These are phyloP conservation scores for Cladopsammia gracilis DNA, from an alignment of 64 coral and sea anemone genomes.

Conservation along the genomic window DNA sequence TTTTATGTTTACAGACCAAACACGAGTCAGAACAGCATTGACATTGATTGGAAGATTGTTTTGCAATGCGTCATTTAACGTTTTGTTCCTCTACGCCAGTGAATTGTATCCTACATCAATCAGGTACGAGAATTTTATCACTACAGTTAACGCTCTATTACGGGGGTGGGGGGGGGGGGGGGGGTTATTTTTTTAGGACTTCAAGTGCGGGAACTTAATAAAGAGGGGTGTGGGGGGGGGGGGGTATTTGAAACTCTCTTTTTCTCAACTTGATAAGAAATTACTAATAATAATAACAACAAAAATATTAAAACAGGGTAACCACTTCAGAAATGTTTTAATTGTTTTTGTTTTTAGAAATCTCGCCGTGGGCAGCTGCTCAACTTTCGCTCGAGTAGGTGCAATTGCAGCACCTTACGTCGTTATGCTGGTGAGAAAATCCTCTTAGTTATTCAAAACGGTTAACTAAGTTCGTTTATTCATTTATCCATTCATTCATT, in stretches of 20 bases:
- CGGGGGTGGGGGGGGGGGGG: too few species aligned
- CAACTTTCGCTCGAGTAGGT: constrained; percentile 48
- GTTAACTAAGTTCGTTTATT: too few species aligned
- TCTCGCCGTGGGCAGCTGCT: constrained; percentile 29
- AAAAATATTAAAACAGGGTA: too few species aligned
- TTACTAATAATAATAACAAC: too few species aligned
- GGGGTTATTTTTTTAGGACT: too few species aligned
- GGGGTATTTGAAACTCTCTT: too few species aligned
- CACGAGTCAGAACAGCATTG: background rate
- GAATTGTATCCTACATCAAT: constrained; percentile 55
- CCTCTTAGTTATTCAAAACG: background rate
- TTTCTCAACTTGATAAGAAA: too few species aligned
- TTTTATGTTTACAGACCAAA: constrained; percentile 29
- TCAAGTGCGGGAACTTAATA: too few species aligned
- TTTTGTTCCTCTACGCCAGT: constrained; percentile 34
- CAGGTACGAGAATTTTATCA: background rate
- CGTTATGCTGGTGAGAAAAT: constrained; percentile 46
- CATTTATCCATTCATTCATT: too few species aligned
- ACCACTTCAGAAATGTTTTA: too few species aligned
- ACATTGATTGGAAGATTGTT: constrained; percentile 35
- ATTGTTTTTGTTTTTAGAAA: constrained; percentile 23
- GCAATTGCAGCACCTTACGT: constrained; percentile 47
- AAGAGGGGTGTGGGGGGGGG: too few species aligned
- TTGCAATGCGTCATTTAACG: background rate
- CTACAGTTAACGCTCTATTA: too few species aligned